Evolutionary conservation across 2,888 invertebrate genomes (phyloP), one percentile per base, ranked within the genome.

Genomic region (Scaptomyza cyrtandrae): DNA sequence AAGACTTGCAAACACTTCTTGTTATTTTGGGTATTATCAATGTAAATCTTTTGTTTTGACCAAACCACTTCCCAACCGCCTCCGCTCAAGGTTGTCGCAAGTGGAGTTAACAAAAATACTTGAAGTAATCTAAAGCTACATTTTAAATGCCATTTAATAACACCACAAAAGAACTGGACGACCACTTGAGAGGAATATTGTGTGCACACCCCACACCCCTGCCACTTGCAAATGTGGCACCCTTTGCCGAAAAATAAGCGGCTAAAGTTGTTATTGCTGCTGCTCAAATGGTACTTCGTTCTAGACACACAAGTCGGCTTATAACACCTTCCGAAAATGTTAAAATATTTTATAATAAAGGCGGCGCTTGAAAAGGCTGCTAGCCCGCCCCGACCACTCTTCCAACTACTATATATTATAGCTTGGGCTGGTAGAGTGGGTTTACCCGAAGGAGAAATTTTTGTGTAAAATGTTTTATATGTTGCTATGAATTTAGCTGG

Each of bases 301-400:
- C 71, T 78, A 83, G 86, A 86, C 83, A 86, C 84, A 84, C 87
- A 89, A 87, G 88, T 78, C 88, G 85, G 68, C 88, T 87, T 85
- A 87, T 89, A 84, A 84, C 84, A 88, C 89, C 89, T 84, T 79
- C 86, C 79, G 89, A 84, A 88, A 87, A 89, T 84, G 84, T 87
- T 85, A 64, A 80, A 86, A 84, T 89, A 84, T 84, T 89, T 88
- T 78, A 82, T 84, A 77, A 84, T 86, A 81, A 81, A 75, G 71
- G 68, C 78, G 68, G 62, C 77, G 59, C 54, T 61, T 86, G 66
- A 82, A 85, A 82, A 80, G 83, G 86, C 75, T 82, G 31, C 48
- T 10, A 16, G 5, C 3, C 16, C 39, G 3, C 27, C 16, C 45
- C 43, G 3, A 6, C 33, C 33, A 33, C 33, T 33, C 33, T 10